Evolutionary conservation across 2,797 vertebrate genomes (phyloP).

Genomic region (Malurus splendens): DNA sequence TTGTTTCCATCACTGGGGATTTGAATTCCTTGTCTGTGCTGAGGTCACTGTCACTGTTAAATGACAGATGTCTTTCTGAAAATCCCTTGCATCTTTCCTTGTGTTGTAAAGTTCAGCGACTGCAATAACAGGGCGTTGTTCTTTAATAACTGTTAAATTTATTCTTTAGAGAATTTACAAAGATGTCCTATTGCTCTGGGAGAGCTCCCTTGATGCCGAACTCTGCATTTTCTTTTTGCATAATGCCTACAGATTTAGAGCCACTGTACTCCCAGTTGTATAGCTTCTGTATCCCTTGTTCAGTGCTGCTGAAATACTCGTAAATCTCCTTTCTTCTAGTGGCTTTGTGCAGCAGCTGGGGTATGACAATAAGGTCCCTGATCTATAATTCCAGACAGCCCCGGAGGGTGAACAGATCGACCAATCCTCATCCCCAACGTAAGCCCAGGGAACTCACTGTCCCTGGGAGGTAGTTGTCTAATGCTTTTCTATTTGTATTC

Average conservation of each 20-base stretch:
- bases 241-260: slow-evolving; percentile 77
- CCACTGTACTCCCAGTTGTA: slow-evolving; percentile 76
- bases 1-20: slow-evolving; percentile 69
- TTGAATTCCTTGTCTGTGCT: slow-evolving; percentile 83
- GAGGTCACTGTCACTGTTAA: slow-evolving; percentile 88
- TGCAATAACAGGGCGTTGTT: slow-evolving; percentile 79
- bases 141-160: slow-evolving; percentile 93
- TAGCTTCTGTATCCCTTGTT: slow-evolving; percentile 78
- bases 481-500: slow-evolving; percentile 71
- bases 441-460: slow-evolving; percentile 54
- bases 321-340: slow-evolving; percentile 86
- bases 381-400: slow-evolving; percentile 83
- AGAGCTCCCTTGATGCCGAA: slow-evolving; percentile 66
- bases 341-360: slow-evolving; percentile 84
- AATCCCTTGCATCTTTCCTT: slow-evolving; percentile 83
- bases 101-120: slow-evolving; percentile 77
- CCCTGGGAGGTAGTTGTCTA: slow-evolving; percentile 62
- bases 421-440: slow-evolving; percentile 61
- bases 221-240: slow-evolving; percentile 74
- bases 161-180: slow-evolving; percentile 79
- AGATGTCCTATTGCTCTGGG: slow-evolving; percentile 74
- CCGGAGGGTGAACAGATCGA: slow-evolving; percentile 49
- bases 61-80: slow-evolving; percentile 94
- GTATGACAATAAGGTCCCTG: slow-evolving; percentile 82
- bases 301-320: slow-evolving; percentile 82